Conservation (phyloP, 2,113 vertebrate species). For the Protobothrops flavoviridis region DNA sequence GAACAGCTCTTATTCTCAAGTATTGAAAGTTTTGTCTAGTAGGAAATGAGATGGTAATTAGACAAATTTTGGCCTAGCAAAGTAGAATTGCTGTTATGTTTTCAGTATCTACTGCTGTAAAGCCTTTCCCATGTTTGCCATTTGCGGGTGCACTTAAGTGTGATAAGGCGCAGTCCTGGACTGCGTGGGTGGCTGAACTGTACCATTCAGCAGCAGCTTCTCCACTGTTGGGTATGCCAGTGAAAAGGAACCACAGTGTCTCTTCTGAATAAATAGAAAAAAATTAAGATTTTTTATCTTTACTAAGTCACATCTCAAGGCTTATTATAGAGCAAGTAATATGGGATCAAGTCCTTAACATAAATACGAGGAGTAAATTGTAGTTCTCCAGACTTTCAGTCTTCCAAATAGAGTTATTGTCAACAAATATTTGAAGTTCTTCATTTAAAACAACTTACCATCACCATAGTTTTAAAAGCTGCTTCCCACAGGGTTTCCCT, state of each 20-base stretch:
- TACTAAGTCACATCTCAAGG: too few species aligned
- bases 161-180: too few species aligned
- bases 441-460: too few species aligned
- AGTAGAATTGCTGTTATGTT: background rate
- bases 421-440: too few species aligned
- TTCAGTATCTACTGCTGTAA: background rate
- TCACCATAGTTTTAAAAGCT: background rate
- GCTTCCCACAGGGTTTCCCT: too few species aligned
- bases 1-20: background rate
- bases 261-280: background rate
- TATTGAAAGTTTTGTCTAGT: background rate
- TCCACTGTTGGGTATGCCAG: background rate
- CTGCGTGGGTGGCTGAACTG: background rate
- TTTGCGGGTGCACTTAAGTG: background rate
- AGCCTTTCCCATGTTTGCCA: background rate
- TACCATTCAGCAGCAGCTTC: background rate
- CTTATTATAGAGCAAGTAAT: too few species aligned
- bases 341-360: background rate
- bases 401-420: background rate
- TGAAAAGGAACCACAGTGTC: background rate
- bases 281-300: too few species aligned
- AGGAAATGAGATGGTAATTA: background rate
- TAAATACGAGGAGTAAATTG: too few species aligned
- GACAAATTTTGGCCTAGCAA: background rate
- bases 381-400: background rate